phyloP scores from a whole-genome alignment of 1,140 invertebrate species.

The Zaprionus gabonicus region DNA sequence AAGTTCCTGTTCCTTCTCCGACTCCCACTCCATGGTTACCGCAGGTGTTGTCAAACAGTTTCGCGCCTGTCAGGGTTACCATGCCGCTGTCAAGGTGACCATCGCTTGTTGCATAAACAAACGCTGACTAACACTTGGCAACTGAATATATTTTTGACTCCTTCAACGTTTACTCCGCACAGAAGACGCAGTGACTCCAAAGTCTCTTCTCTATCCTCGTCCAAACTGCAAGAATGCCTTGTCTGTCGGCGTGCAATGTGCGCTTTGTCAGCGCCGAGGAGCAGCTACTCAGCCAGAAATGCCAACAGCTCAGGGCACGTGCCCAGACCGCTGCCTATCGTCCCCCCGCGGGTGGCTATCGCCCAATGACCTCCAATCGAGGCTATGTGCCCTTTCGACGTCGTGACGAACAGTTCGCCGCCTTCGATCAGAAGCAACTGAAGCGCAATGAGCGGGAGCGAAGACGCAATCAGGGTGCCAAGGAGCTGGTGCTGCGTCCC shows the following conservation, averaged over 20 bases:
- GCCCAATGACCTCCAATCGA: conserved; percentile 37
- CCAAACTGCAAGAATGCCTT: conserved; percentile 62
- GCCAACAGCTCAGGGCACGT: conserved; percentile 54
- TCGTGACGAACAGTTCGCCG: conserved; percentile 49
- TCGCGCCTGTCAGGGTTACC: conserved; percentile 45
- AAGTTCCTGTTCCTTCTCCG: neutral
- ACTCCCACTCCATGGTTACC: conserved; percentile 24
- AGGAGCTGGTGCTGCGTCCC: conserved; percentile 59
- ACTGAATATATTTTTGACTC: neutral
- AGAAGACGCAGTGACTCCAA: neutral
- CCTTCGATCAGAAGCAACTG: conserved; percentile 65
- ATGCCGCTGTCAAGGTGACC: conserved; percentile 58
- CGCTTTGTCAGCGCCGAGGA: conserved; percentile 68
- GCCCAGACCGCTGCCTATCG: conserved; percentile 68
- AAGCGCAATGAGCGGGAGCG: conserved; percentile 64
- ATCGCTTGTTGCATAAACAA: conserved; percentile 44
- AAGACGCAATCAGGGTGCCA: conserved; percentile 59
- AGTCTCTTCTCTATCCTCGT: neutral
- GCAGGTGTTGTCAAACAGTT: conserved; percentile 47
- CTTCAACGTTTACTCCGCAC: neutral
- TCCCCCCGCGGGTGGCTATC: conserved; percentile 50
- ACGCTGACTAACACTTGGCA: conserved; percentile 10
- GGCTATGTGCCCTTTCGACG: conserved; percentile 45
- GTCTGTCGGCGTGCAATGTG: conserved; percentile 75
- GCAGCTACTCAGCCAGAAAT: conserved; percentile 48